These are phyloP conservation scores for Dicroscelio sp. DNA, from an alignment of 2,888 invertebrate species.

Conservation along the genomic window DNA sequence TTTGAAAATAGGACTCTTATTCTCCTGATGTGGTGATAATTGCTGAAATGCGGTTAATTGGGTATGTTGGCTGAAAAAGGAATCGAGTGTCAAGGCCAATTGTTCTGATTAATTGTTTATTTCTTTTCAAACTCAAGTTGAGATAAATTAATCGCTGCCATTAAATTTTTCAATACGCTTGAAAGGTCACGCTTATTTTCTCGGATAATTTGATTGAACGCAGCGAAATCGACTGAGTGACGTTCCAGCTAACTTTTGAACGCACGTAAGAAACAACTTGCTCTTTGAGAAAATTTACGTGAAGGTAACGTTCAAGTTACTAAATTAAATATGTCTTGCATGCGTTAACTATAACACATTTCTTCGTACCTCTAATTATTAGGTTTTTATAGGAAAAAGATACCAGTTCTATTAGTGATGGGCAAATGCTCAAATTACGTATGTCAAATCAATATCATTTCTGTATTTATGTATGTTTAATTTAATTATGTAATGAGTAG, in stretches of 20 bases:
- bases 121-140: conserved; percentile 14
- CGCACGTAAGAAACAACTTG: conserved; percentile 9
- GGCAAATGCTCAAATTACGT: too few species aligned
- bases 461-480: too few species aligned
- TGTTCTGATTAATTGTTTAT: conserved; percentile 55
- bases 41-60: conserved; percentile 34
- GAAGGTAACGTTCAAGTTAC: conserved; percentile 12
- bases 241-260: conserved; percentile 8
- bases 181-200: conserved; percentile 13
- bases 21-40: conserved; percentile 48
- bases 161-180: conserved; percentile 54
- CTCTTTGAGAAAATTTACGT: conserved; percentile 14
- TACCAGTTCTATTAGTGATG: too few species aligned
- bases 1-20: conserved; percentile 42
- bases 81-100: conserved; percentile 35
- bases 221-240: background rate
- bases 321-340: conserved; percentile 13
- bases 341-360: conserved; percentile 19
- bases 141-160: conserved; percentile 46
- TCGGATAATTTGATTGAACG: conserved; percentile 54
- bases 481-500: too few species aligned
- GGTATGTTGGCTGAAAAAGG: conserved; percentile 40
- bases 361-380: conserved; percentile 36
- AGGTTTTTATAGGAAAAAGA: too few species aligned
- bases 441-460: too few species aligned